Conservation (phyloP, 2,888 invertebrate species). For the Paralinhomoeus sp. region DNA sequence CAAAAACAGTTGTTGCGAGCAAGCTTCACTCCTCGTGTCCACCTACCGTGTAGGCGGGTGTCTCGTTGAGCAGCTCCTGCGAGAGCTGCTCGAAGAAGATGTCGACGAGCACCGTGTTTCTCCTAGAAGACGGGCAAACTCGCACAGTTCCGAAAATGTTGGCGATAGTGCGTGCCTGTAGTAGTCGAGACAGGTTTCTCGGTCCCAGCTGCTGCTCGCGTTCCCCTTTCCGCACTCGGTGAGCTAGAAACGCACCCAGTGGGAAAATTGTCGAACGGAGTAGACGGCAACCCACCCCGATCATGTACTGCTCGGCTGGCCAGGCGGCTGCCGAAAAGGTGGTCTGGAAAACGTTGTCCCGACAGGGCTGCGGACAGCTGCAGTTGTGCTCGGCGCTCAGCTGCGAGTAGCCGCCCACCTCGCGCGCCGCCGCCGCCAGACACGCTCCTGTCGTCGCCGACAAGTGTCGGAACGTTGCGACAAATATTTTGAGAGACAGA, state of each 20-base stretch:
- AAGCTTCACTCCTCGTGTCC: no score
- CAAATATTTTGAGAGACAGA: no score
- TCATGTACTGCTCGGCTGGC: constrained; percentile 5
- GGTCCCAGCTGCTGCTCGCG: neutral
- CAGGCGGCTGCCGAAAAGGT: constrained; percentile 6
- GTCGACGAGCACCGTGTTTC: constrained; percentile 9
- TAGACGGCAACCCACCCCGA: neutral
- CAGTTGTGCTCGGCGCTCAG: constrained; percentile 6
- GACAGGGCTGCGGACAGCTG: constrained; percentile 8
- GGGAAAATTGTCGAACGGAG: no score
- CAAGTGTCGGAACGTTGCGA: no score
- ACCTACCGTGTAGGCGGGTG: constrained; percentile 18
- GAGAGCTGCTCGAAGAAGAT: constrained; percentile 26
- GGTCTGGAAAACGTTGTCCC: constrained; percentile 4
- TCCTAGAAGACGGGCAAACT: no score
- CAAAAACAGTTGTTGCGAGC: no score
- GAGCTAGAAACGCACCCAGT: neutral
- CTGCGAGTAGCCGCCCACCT: constrained; percentile 15
- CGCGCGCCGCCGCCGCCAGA: constrained; percentile 15
- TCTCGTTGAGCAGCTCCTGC: constrained; percentile 17
- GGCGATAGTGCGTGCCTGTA: no score
- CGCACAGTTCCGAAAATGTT: neutral
- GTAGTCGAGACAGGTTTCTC: neutral
- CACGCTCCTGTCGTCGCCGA: constrained; percentile 16
- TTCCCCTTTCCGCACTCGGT: neutral